Percentiles rank a stretch among this genome's conserved stretches.
Conservation (phyloP, 2,888 invertebrate species). For the Agapetus fuscipes region DNA sequence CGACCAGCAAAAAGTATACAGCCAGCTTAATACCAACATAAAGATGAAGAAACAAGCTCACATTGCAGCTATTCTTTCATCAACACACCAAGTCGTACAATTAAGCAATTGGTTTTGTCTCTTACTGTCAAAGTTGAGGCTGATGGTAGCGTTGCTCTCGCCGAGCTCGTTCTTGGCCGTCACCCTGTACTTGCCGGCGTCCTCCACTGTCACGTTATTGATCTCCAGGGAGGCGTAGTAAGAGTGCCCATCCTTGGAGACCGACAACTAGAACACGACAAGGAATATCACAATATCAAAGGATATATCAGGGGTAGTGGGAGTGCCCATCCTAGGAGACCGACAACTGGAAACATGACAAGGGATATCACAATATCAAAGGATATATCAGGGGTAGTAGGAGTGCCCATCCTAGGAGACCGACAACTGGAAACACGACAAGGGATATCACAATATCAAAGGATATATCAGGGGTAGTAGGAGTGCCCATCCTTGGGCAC, state of each 20-base stretch:
- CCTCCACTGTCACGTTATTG: constrained; percentile 90
- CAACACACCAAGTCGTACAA: too few species aligned
- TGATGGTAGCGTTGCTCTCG: constrained; percentile 94
- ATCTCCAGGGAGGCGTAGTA: constrained; percentile 91
- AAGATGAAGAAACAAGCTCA: too few species aligned
- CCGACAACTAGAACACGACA: constrained; percentile 57
- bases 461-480: constrained; percentile 64
- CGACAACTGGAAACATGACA: constrained; percentile 56
- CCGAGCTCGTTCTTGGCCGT: constrained; percentile 96
- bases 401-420: constrained; percentile 89
- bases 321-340: constrained; percentile 89
- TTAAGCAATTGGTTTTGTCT: constrained; percentile 28
- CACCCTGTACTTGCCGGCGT: constrained; percentile 95
- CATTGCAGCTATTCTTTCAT: too few species aligned
- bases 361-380: not conserved
- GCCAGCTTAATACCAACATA: too few species aligned
- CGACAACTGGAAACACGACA: constrained; percentile 54
- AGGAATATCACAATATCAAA: not conserved
- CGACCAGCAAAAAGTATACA: too few species aligned
- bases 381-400: constrained; percentile 64
- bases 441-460: not conserved
- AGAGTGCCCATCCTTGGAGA: constrained; percentile 87
- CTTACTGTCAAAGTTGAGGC: constrained; percentile 98
- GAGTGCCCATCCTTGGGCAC: constrained; percentile 89
- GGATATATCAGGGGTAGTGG: constrained; percentile 64